Base-by-base conservation (phyloP, 2,797 vertebrate species). In the Girardinus metallicus region DNA sequence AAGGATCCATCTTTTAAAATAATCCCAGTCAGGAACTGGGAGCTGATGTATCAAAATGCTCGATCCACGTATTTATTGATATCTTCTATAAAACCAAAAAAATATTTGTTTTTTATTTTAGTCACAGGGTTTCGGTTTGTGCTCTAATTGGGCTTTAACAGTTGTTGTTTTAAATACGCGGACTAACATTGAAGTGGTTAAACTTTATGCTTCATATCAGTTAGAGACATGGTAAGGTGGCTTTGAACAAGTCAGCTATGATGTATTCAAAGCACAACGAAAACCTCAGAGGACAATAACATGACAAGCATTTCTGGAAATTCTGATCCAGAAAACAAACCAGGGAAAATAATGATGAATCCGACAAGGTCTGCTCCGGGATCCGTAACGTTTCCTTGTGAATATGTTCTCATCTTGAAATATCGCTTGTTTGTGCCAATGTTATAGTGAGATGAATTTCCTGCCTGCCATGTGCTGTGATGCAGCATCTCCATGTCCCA, bases 401-500 rank as follows among this genome's bases (percentile, higher is more conserved):
- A 43, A 43, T 12, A 66, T 46, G 18, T 46, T 44, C 18, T 51
- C n/a, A 13, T 16, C 13, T 9, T 68, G 9, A 5, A 39, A 66
- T 18, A 36, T 64, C 0, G 2, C 1, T 64, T 64, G 60, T 10
- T 64, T 36, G 60, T 21, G 11, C 43, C 4, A 29, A 36, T 49
- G 31, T 62, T 78, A 13, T 71, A 51, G 23, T 34, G 1, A 1
- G 6, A 57, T 78, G 60, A 29, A 74, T 74, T 87, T 78, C 73
- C 39, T 70, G 70, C 79, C 41, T 64, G 51, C 53, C 49, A 21
- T 41, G 46, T 75, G 46, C 47, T 29, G 76, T 74, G 46, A 46
- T 74, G n/a, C n/a, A 23, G 47, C 70, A 46, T 83, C 80, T 66
- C 71, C 23, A 43, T 31, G 51, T 74, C 57, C 84, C 81, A 85